Evolutionary conservation across 2,888 invertebrate species (phyloP).

Genomic region (Chrysotoxum bicinctum): DNA sequence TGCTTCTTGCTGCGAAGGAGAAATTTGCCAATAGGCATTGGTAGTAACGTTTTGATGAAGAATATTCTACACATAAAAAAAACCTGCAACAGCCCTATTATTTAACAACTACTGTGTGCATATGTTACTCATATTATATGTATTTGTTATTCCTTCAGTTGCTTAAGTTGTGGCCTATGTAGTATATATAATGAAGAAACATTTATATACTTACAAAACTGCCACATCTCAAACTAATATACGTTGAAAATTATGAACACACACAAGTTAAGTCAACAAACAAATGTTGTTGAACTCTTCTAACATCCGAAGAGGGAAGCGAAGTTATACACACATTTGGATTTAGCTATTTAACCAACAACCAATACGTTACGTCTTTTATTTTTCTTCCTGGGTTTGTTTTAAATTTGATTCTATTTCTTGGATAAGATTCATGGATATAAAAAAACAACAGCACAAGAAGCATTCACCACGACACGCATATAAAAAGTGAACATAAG

Average conservation of each 20-base stretch:
- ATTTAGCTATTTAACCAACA: constrained; percentile 52
- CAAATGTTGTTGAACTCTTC: constrained; percentile 54
- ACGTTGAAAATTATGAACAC: constrained; percentile 46
- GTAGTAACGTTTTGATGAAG: constrained; percentile 43
- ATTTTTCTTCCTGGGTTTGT: constrained; percentile 43
- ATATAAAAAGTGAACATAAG: constrained; percentile 50
- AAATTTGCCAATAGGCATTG: constrained; percentile 61
- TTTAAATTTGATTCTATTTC: constrained; percentile 47
- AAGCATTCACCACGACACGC: constrained; percentile 50
- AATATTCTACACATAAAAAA: constrained; percentile 31
- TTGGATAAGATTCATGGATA: constrained; percentile 52
- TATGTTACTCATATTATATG: constrained; percentile 32
- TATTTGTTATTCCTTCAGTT: constrained; percentile 37
- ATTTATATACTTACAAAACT: constrained; percentile 41
- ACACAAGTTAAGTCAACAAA: constrained; percentile 41
- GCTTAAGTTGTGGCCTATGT: constrained; percentile 28
- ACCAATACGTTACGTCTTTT: constrained; percentile 58
- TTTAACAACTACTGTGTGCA: constrained; percentile 37
- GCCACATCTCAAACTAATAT: constrained; percentile 46
- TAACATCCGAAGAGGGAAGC: constrained; percentile 39
- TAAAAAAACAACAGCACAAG: constrained; percentile 66
- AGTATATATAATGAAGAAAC: constrained; percentile 57
- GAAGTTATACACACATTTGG: constrained; percentile 32
- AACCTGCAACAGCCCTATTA: constrained; percentile 43
- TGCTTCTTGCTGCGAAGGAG: constrained; percentile 73